Evolutionary conservation across 1,140 invertebrate genomes (phyloP), one percentile per base, ranked within the genome.

Genomic region (Pseudomyrmex sp.): DNA sequence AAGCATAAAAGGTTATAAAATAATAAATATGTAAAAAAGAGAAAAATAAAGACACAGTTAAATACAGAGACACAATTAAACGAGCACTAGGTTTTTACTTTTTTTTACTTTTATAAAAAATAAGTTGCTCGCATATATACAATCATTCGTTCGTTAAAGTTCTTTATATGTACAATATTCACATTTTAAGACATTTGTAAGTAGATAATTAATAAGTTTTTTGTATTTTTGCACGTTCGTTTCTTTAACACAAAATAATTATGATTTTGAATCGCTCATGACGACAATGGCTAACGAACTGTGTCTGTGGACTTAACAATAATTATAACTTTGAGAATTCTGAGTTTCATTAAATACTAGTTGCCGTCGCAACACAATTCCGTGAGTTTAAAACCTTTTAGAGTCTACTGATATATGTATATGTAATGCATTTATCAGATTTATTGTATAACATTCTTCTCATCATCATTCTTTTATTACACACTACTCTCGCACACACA

Each of bases 31-130:
- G 26, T 26, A 7, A n/a, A 0, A 13, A 3, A 46, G n/a, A 35
- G 18, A 18, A 18, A 18, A 18, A 18, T 18, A 18, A 18, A 18
- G 18, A 18, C 18, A 18, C 18, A 18, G 18, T 18, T 18, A 18
- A 18, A 18, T 18, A 44, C 58, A 3, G 20, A 66, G 4, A 75
- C 9, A 50, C 50, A 18, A 52, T 58, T 83, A 66, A 83, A 76
- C 20, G 35, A 65, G 12, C 65, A 54, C 48, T 66, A 12, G 18
- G 0, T 5, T 48, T 48, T 72, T 48, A 76, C 8, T 8, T 62
- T 44, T 74, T 4, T 72, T 23, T 10, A 4, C 63, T 83, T n/a
- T 80, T 83, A 76, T 80, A 63, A 89, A 85, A 82, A 82, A 85
- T 86, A 89, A 63, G 46, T 89, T 35, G 59, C 35, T 83, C 76